These are phyloP conservation scores for Pseudomyrmex dendroicus DNA, from an alignment of 1,140 invertebrate genomes.

Conservation along the genomic window DNA sequence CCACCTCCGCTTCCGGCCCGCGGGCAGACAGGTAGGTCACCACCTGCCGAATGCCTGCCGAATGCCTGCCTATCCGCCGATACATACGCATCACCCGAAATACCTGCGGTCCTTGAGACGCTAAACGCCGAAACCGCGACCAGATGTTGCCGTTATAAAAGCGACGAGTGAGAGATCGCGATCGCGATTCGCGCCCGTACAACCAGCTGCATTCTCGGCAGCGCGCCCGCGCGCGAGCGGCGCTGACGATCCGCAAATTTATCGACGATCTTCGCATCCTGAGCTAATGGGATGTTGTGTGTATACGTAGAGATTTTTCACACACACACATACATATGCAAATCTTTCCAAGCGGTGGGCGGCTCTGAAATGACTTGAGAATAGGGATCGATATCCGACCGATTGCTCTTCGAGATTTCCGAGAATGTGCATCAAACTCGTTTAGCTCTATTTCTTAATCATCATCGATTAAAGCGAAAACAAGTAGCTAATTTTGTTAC, in stretches of 20 bases:
- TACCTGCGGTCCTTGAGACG: conserved; percentile 63
- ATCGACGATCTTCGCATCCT: conserved; percentile 66
- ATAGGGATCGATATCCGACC: conserved; percentile 21
- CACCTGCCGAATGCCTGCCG: conserved; percentile 70
- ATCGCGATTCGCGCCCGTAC: conserved; percentile 65
- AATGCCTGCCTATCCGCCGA: conserved; percentile 1
- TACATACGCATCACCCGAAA: conserved; percentile 54
- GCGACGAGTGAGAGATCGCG: conserved; percentile 67
- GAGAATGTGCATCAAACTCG: conserved; percentile 21
- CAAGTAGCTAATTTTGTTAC: not conserved
- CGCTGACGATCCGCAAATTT: conserved; percentile 45
- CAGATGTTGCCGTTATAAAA: conserved; percentile 69
- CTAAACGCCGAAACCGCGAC: conserved; percentile 73
- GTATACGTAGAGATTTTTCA: not conserved
- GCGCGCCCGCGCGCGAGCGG: not conserved
- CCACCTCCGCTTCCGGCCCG: conserved; percentile 71
- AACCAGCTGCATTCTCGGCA: conserved; percentile 63
- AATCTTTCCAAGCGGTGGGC: conserved; percentile 50
- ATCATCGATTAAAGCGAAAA: not conserved
- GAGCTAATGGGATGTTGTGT: conserved; percentile 69
- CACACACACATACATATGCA: not conserved
- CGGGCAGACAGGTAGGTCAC: conserved; percentile 59
- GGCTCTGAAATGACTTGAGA: conserved; percentile 27
- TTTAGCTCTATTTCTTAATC: conserved; percentile 1
- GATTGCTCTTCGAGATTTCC: conserved; percentile 47